Percentiles rank a stretch among this genome's conserved stretches.
Conservation (phyloP, 1,140 invertebrate genomes). For the Tyrophagus putrescentiae region DNA sequence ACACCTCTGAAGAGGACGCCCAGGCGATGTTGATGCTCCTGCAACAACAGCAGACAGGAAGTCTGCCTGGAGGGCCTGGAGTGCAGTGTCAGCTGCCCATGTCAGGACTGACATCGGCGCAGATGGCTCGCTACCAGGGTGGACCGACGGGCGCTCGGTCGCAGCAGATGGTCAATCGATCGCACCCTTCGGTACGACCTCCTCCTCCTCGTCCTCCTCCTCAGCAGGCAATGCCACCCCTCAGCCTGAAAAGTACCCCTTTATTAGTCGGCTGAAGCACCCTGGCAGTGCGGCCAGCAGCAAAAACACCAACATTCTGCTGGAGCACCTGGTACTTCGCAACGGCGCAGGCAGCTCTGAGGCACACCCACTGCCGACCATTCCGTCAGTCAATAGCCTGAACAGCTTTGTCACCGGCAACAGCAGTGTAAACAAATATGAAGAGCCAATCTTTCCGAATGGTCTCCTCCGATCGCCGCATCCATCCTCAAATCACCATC, state of each 20-base stretch:
- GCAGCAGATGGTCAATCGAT: background rate
- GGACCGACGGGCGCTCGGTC: background rate
- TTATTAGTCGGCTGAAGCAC: background rate
- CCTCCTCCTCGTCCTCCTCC: background rate
- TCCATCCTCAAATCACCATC: background rate
- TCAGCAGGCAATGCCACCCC: background rate
- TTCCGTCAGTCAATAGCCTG: background rate
- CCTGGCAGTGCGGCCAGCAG: background rate
- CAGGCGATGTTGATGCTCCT: background rate
- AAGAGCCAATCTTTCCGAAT: conserved; percentile 9
- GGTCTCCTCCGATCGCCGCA: background rate
- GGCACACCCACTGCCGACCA: conserved; percentile 2
- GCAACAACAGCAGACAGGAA: conserved; percentile 1
- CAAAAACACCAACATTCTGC: background rate
- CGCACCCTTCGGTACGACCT: conserved; percentile 2
- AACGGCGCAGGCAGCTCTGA: background rate
- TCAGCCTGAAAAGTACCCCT: conserved; percentile 1
- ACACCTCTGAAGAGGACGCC: background rate
- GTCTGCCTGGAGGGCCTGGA: background rate
- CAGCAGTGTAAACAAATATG: background rate
- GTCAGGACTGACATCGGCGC: background rate
- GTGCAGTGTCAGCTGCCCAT: background rate
- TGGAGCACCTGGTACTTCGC: conserved; percentile 11
- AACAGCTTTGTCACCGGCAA: background rate
- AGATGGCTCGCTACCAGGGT: background rate